Evolutionary conservation across 1,140 invertebrate species (phyloP), one percentile per base, ranked within the genome.

Genomic region (Plodia interpunctella): DNA sequence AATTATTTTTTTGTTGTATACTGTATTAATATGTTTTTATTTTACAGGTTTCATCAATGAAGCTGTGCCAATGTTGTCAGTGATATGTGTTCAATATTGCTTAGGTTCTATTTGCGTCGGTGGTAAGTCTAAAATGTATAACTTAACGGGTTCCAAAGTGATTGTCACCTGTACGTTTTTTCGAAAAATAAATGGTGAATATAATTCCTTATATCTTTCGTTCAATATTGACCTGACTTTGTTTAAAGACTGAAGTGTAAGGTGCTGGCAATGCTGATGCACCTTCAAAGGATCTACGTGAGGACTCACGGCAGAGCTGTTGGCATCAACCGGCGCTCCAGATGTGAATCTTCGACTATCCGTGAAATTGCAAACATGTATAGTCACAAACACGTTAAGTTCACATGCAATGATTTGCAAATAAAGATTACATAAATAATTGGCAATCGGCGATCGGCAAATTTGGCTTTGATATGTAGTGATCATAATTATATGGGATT

Each of bases 41-140:
- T 87, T 89, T 89, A 62, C 87, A 89, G 87, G 80, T 72, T 15
- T 54, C 32, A 28, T 11, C 56, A 25, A 64, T 59, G 56, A 59
- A 58, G 62, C 58, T 72, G 57, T 65, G 57, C 56, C 55, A 62
- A 65, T 63, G 58, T 60, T 56, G 56, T 61, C 68, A 59, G 44
- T 70, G 49, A 54, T 60, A 60, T 65, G 70, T 74, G 53, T 61
- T 62, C 68, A 63, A 61, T 64, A 67, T 77, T 64, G 62, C 72
- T 72, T 75, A 74, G 65, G 68, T 80, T 76, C 25, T 66, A 57
- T 66, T 77, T 62, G 52, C 63, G 49, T 64, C 61, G 60, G 66
- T 85, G 87, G 87, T 89, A 89, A 89, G 86, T 89, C 84, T 78
- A 83, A 83, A 85, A 87, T 83, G 83, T 78, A 83, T 82, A 87